A percentile compares a stretch with the other conserved stretches of the same genome.
These are phyloP conservation scores for Onychorhynchus coronatus DNA, from an alignment of 2,113 vertebrate species.

Conservation along the genomic window DNA sequence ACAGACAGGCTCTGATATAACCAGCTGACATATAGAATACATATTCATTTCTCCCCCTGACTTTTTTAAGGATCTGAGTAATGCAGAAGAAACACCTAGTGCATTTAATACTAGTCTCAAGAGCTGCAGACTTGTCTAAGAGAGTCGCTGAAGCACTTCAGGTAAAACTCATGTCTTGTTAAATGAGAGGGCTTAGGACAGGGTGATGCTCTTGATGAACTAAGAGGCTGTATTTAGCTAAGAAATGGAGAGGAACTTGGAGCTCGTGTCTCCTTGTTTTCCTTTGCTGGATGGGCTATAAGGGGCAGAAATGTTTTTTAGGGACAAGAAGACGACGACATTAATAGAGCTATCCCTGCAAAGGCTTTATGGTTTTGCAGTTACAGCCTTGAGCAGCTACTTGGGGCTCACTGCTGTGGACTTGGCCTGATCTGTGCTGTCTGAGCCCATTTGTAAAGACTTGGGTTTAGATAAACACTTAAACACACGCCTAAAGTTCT, in stretches of 20 bases:
- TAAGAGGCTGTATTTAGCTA: slow-evolving; percentile 32
- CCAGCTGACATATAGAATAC: slow-evolving; percentile 62
- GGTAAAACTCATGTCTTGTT: slow-evolving; percentile 20
- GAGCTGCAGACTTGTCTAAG: slow-evolving; percentile 60
- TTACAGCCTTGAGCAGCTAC: background rate
- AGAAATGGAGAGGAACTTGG: background rate
- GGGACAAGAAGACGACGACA: background rate
- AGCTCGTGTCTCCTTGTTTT: background rate
- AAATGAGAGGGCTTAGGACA: slow-evolving; percentile 39
- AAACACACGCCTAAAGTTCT: background rate
- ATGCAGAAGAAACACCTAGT: slow-evolving; percentile 47
- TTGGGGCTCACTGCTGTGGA: background rate
- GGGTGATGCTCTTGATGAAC: slow-evolving; percentile 38
- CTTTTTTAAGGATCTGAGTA: slow-evolving; percentile 50
- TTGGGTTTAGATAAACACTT: background rate
- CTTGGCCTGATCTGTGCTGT: background rate
- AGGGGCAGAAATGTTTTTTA: background rate
- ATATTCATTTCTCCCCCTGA: slow-evolving; percentile 63
- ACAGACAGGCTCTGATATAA: slow-evolving; percentile 40
- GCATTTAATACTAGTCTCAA: slow-evolving; percentile 58
- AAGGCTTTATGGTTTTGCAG: background rate
- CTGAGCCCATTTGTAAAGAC: background rate
- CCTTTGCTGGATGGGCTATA: background rate
- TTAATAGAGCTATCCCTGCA: background rate
- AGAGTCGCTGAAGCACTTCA: slow-evolving; percentile 44